phyloP scores from a whole-genome alignment of 2,113 vertebrate species.

The Burhinus oedicnemus region DNA sequence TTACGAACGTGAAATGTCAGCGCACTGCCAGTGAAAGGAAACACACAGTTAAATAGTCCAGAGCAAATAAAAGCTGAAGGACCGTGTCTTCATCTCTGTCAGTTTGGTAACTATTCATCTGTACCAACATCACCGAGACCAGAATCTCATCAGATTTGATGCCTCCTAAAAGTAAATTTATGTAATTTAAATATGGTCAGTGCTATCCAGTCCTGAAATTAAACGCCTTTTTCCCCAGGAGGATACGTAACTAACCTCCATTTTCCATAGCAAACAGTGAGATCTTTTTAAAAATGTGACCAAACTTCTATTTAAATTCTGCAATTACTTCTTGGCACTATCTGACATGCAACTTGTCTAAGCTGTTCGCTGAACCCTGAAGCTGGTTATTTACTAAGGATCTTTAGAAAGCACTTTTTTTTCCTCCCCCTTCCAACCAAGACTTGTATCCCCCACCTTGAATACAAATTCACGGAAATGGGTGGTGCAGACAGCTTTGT shows the following conservation, averaged over 20 bases:
- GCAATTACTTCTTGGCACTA: slow-evolving; percentile 54
- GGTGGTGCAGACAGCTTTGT: slow-evolving; percentile 62
- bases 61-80: background rate
- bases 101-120: background rate
- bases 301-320: slow-evolving; percentile 57
- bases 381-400: slow-evolving; percentile 69
- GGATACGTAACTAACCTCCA: background rate
- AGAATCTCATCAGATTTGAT: background rate
- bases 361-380: slow-evolving; percentile 66
- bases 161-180: background rate
- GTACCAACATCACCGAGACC: background rate
- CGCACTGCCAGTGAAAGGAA: background rate
- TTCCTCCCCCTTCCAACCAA: background rate
- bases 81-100: background rate
- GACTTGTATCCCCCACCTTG: slow-evolving; percentile 35
- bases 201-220: background rate
- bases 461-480: slow-evolving; percentile 74
- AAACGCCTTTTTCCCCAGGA: background rate
- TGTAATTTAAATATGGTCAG: background rate
- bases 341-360: slow-evolving; percentile 42
- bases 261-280: slow-evolving; percentile 44
- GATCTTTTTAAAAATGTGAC: slow-evolving; percentile 15
- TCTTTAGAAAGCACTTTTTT: slow-evolving; percentile 46
- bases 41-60: background rate
- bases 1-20: background rate